phyloP scores from a whole-genome alignment of 2,113 vertebrate genomes.

The Pomatostomus ruficeps region DNA sequence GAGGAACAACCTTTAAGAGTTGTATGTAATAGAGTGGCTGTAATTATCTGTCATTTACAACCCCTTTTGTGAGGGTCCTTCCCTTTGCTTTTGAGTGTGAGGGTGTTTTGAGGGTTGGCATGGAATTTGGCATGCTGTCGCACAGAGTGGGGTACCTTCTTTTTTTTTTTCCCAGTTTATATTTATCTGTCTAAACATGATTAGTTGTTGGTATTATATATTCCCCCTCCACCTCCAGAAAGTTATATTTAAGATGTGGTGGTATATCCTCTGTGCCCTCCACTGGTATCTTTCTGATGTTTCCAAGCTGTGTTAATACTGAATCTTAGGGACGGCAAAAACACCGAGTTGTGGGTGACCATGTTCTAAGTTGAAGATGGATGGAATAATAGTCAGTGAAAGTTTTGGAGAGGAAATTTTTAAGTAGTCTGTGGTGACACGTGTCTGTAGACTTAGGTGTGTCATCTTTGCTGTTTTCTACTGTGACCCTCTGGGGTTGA shows the following conservation, averaged over 20 bases:
- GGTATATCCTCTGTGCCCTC: not conserved
- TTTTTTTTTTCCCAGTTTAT: too few species aligned
- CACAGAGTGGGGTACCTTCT: not conserved
- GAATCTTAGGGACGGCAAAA: not conserved
- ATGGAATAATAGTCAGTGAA: not conserved
- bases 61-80: not conserved
- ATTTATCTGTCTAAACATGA: not conserved
- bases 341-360: fast-evolving
- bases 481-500: not conserved
- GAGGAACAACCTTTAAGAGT: not conserved
- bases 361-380: not conserved
- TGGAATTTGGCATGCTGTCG: not conserved
- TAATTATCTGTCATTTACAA: not conserved
- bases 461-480: not conserved
- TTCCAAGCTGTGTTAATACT: not conserved
- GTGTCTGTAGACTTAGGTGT: not conserved
- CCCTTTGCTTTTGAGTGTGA: not conserved
- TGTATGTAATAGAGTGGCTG: not conserved
- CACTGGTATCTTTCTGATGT: not conserved
- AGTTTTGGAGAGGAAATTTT: too few species aligned
- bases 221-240: not conserved
- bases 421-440: not conserved
- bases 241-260: not conserved
- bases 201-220: not conserved
- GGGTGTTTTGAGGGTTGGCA: not conserved